A percentile compares a stretch with the other conserved stretches of the same genome.
These are phyloP conservation scores for Eristalis pertinax DNA, from an alignment of 2,888 invertebrate genomes.

Conservation along the genomic window DNA sequence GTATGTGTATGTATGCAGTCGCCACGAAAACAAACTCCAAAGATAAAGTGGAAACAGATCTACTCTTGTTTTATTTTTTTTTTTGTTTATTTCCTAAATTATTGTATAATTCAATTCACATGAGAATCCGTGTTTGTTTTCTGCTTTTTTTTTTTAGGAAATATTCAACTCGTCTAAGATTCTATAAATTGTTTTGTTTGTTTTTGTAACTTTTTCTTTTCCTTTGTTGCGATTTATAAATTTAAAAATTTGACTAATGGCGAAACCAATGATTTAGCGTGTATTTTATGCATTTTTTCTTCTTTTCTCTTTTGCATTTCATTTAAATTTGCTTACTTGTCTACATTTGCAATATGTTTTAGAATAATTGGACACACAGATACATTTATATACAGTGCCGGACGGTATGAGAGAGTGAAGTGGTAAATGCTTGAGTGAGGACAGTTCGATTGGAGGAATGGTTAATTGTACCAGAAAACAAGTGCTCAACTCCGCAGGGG, in stretches of 20 bases:
- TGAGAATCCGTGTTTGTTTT: constrained; percentile 36
- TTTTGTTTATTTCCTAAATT: constrained; percentile 8
- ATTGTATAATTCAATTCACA: constrained; percentile 31
- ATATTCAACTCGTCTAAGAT: constrained; percentile 36
- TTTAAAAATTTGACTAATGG: constrained; percentile 60
- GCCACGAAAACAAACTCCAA: constrained; percentile 43
- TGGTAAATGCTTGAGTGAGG: not conserved
- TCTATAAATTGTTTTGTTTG: constrained; percentile 5
- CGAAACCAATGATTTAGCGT: constrained; percentile 56
- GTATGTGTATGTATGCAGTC: constrained; percentile 14
- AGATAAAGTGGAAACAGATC: constrained; percentile 42
- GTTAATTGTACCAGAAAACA: no score
- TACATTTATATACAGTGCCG: constrained; percentile 34
- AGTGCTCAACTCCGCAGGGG: no score
- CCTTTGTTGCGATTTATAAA: constrained; percentile 73
- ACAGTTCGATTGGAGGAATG: no score
- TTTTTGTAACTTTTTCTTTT: constrained; percentile 23
- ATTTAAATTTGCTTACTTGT: constrained; percentile 12
- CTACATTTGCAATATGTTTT: constrained; percentile 20
- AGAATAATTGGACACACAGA: constrained; percentile 23
- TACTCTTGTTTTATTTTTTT: constrained; percentile 27
- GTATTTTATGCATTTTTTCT: constrained; percentile 16
- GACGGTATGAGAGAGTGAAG: not conserved
- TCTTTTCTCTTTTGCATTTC: not conserved
- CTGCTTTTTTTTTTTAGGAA: constrained; percentile 43